phyloP scores from a whole-genome alignment of 1,140 invertebrate species.

The Araneus ventricosus region DNA sequence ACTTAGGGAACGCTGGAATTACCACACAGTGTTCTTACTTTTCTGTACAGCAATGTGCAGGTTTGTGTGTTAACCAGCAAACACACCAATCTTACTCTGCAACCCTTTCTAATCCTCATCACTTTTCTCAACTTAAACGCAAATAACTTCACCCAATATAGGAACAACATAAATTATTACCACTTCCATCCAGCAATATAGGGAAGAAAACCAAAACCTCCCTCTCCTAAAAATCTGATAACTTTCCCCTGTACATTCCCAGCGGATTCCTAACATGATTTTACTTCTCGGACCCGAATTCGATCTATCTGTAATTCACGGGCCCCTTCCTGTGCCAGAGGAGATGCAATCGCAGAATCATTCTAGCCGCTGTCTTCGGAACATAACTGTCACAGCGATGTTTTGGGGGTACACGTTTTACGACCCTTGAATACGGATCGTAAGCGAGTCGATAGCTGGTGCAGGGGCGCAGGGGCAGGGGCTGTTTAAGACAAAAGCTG shows the following conservation, averaged over 20 bases:
- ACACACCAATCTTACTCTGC: not conserved
- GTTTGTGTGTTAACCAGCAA: too few relatives aligned
- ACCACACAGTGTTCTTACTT: too few relatives aligned
- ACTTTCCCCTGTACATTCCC: conserved; percentile 5
- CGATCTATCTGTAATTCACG: conserved; percentile 47
- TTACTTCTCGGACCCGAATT: conserved; percentile 40
- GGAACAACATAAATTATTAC: not conserved
- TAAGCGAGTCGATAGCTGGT: conserved; percentile 30
- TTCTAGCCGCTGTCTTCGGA: conserved; percentile 33
- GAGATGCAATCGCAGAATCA: conserved; percentile 18
- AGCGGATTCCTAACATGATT: conserved; percentile 59
- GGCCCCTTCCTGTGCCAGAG: not conserved
- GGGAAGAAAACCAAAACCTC: not conserved
- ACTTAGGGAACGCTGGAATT: too few relatives aligned
- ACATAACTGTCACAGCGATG: conserved; percentile 64
- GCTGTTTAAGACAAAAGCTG: conserved; percentile 44
- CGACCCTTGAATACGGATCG: conserved; percentile 45
- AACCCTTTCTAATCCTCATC: not conserved
- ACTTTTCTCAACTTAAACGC: not conserved
- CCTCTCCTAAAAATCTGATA: conserved; percentile 14
- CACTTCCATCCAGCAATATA: not conserved
- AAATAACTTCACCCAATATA: not conserved
- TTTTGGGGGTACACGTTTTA: conserved; percentile 61
- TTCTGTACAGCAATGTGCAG: too few relatives aligned
- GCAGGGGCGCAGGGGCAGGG: not conserved